A percentile compares a stretch with the other conserved stretches of the same genome.
Conservation (phyloP, 2,113 vertebrate genomes). For the Gnathonemus echidnorhynchus region DNA sequence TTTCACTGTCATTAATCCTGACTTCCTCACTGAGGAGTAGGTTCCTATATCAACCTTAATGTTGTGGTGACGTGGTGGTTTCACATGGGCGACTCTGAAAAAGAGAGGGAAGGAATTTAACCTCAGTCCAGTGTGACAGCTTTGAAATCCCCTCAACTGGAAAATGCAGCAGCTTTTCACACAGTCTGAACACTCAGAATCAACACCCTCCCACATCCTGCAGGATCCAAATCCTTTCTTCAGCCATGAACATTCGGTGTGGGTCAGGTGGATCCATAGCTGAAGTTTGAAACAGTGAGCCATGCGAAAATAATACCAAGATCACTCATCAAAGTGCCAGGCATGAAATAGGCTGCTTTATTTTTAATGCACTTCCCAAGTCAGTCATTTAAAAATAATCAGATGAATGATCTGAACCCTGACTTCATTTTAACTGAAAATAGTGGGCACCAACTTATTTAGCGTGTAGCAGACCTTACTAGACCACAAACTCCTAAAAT, state of each 20-base stretch:
- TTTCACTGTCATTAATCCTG: not conserved
- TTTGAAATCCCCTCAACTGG: constrained; percentile 9
- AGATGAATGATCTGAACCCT: not conserved
- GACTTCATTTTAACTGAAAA: not conserved
- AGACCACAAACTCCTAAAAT: not conserved
- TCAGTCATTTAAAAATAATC: not conserved
- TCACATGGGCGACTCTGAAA: not conserved
- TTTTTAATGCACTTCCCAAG: not conserved
- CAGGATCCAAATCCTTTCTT: not conserved
- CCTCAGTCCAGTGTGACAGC: not conserved
- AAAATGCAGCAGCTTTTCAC: constrained; percentile 15
- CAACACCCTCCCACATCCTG: not conserved
- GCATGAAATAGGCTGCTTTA: not conserved
- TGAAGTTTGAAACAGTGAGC: not conserved
- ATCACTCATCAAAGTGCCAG: not conserved
- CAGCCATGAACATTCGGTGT: not conserved
- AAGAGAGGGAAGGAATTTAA: not conserved
- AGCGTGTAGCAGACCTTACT: not conserved
- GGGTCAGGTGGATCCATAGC: not conserved
- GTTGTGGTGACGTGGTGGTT: not conserved
- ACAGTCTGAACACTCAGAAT: not conserved
- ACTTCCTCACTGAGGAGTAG: not conserved
- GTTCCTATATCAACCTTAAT: not conserved
- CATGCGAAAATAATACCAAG: not conserved
- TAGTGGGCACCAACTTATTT: not conserved